Evolutionary conservation across 2,888 invertebrate genomes (phyloP), one percentile per base, ranked within the genome.

Genomic region (Acrobasis suavella): DNA sequence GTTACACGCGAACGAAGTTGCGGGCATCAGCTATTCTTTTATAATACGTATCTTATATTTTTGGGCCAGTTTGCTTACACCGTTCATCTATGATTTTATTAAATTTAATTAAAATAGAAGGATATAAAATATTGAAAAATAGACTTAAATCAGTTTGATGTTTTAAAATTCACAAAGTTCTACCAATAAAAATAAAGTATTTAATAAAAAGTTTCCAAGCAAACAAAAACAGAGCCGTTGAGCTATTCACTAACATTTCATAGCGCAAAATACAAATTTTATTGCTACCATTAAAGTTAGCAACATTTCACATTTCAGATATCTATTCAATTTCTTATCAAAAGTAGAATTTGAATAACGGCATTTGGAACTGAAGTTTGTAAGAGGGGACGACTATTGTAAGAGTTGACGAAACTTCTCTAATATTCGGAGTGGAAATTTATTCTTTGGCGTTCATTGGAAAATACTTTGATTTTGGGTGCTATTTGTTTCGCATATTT

Each of bases 401-500:
- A 79, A 79, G 87, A 83, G 77, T 78, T 82, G 79, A 77, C 79
- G 80, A 76, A 83, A 89, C 82, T 88, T 87, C 84, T 81, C 81
- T 87, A 89, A 89, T 89, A 87, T 88, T 86, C 81, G 73, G 76
- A 83, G 83, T 83, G 83, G 82, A 82, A 87, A 89, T 88, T 84
- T 84, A 87, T 88, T 88, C 81, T 83, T 83, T 81, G 80, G 76
- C 78, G 80, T 77, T 78, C 80, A 82, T 83, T 77, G 78, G 73
- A 81, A 85, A 85, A 82, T 85, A 82, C 77, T 74, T 73, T 77
- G 74, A 80, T 83, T 85, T 85, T 82, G 82, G 79, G 46, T 58
- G 46, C 12, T 14, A 12, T 46, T n/a, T 8, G 8, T 7, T 32
- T 32, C 32, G 32, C 32, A 32, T 32, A 32, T 7, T 32, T 32